A percentile compares a stretch with the other conserved stretches of the same genome.
phyloP scores from a whole-genome alignment of 2,888 invertebrate genomes.

The Tachina fera region DNA sequence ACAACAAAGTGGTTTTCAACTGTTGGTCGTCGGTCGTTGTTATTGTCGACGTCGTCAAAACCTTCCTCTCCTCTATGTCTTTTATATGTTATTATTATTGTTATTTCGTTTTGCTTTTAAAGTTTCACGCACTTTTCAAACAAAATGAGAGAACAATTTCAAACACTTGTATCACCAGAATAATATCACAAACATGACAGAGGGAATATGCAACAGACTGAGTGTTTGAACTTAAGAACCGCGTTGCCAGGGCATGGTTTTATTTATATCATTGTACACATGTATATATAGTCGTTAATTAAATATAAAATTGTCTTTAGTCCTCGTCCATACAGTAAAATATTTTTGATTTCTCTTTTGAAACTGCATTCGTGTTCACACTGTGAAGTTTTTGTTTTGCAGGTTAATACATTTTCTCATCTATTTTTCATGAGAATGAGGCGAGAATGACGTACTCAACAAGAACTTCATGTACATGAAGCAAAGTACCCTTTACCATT shows the following conservation, averaged over 20 bases:
- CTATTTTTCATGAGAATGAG: too few species aligned
- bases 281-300: too few species aligned
- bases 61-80: conserved; percentile 9
- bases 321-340: too few species aligned
- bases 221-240: not conserved
- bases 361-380: too few species aligned
- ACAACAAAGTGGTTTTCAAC: conserved; percentile 71
- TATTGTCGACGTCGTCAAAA: conserved; percentile 70
- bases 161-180: conserved; percentile 49
- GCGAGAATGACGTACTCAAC: too few species aligned
- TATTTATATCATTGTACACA: too few species aligned
- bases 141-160: conserved; percentile 19
- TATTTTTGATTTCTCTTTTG: too few species aligned
- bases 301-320: too few species aligned
- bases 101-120: conserved; percentile 47
- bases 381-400: too few species aligned
- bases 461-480: too few species aligned
- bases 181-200: conserved; percentile 34
- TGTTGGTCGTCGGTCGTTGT: conserved; percentile 71
- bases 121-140: conserved; percentile 55
- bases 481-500: too few species aligned
- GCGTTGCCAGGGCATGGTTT: not conserved
- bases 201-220: not conserved
- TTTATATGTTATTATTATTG: conserved; percentile 44
- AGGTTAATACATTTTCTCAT: too few species aligned